Base-by-base conservation (phyloP, 2,113 vertebrate species). In the Limanda limanda region DNA sequence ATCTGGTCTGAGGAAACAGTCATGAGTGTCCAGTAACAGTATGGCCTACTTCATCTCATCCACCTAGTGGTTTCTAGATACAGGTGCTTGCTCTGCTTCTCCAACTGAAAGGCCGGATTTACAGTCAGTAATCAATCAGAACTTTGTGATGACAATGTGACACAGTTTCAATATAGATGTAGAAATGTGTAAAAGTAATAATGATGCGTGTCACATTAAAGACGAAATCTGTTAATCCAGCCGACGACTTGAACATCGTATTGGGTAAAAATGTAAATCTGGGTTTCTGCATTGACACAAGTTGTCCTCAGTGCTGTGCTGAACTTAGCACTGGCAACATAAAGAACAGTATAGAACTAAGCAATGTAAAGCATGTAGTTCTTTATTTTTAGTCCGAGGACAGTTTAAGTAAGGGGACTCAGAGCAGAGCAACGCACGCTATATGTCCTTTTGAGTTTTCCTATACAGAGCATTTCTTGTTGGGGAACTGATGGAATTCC, bases 1-100 rank as follows among this genome's bases (percentile, higher is more conserved):
- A 71, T 66, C 57, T 73, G 25, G 58, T 51, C 61, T 56, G 31
- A 84, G 59, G 64, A 73, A 83, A 91, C 90, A 90, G 89, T 89
- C 81, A 91, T 90, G 88, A 92, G 83, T 93, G 92, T 94, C 94
- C 93, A 95, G 94, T 93, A 68, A 95, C 93, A 94, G 93, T 94
- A 94, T 94, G 93, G 93, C 84, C 91, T 86, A 72, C 83, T 79
- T 82, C 55, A 31, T 65, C 23, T 81, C 70, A 63, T 55, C 58
- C 45, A 71, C n/a, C 60, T 68, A 63, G 37, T 8, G 54, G 9
- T 67, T 76, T 51, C 70, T 35, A 76, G 45, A 86, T 61, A 68
- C 68, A 84, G 74, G 62, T 37, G 68, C 68, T 84, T 74, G 58
- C 66, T 73, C 76, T 40, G 62, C 54, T 73, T 76, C 62, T 71